Evolutionary conservation across 2,113 vertebrate genomes (phyloP).

Genomic region (Tupaia chinensis): DNA sequence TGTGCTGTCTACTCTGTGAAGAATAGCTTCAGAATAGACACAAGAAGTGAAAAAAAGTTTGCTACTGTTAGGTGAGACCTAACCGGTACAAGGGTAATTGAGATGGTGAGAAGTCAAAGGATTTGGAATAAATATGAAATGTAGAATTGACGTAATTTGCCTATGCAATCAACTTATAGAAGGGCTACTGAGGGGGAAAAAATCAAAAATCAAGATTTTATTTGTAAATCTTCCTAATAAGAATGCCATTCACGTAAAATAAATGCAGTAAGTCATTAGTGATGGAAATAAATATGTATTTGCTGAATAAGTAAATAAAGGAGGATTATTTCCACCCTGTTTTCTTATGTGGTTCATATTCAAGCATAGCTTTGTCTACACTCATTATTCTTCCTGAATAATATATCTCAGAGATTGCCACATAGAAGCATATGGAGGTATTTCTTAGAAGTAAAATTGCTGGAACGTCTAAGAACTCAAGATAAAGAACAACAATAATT

Average conservation of each 20-base stretch:
- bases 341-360: background rate
- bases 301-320: background rate
- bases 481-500: background rate
- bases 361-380: background rate
- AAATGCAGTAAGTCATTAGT: background rate
- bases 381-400: background rate
- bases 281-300: background rate
- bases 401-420: background rate
- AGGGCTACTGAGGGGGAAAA: background rate
- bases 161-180: background rate
- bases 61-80: background rate
- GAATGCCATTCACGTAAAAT: background rate
- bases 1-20: background rate
- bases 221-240: slow-evolving; percentile 26
- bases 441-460: background rate
- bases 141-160: background rate
- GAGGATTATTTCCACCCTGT: background rate
- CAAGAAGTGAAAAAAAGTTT: background rate
- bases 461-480: background rate
- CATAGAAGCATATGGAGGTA: background rate
- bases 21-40: background rate
- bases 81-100: background rate
- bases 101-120: background rate
- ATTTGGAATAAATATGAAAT: background rate
- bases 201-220: background rate